Percentiles rank a stretch among this genome's conserved stretches.
phyloP scores from a whole-genome alignment of 2,888 invertebrate genomes.

The Candidula unifasciata region DNA sequence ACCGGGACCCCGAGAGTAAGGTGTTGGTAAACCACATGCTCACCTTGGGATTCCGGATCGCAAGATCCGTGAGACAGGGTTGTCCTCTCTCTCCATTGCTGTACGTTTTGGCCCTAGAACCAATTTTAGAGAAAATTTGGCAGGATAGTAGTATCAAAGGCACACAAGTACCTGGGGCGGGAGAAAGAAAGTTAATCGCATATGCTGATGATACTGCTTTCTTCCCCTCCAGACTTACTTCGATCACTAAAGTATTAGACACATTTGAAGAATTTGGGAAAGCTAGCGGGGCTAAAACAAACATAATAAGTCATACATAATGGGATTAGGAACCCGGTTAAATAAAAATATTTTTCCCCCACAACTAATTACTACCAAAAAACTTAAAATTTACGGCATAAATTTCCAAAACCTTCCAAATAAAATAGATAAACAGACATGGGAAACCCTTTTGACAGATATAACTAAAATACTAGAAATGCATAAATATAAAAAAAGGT shows the following conservation, averaged over 20 bases:
- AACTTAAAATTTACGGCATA: not conserved
- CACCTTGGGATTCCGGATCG: not conserved
- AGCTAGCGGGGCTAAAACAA: not conserved
- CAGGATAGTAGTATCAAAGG: not conserved
- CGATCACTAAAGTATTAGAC: not conserved
- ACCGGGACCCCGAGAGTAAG: not conserved
- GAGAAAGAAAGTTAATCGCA: not conserved
- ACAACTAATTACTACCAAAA: not conserved
- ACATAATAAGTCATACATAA: not conserved
- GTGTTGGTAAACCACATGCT: not conserved
- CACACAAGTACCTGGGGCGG: not conserved
- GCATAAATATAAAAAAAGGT: not conserved
- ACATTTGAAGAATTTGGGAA: not conserved
- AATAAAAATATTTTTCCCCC: not conserved
- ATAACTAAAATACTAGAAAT: not conserved
- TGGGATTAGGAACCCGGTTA: not conserved
- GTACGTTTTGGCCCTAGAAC: not conserved
- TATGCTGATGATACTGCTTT: constrained; percentile 23
- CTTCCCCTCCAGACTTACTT: not conserved
- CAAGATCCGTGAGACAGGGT: not conserved
- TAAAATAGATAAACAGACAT: not conserved
- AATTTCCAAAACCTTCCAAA: not conserved
- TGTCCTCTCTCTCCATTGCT: not conserved
- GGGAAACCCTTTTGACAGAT: not conserved
- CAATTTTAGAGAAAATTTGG: not conserved